Evolutionary conservation across 1,140 invertebrate species (phyloP), one percentile per base, ranked within the genome.

Genomic region (Drosophila quadrilineata): DNA sequence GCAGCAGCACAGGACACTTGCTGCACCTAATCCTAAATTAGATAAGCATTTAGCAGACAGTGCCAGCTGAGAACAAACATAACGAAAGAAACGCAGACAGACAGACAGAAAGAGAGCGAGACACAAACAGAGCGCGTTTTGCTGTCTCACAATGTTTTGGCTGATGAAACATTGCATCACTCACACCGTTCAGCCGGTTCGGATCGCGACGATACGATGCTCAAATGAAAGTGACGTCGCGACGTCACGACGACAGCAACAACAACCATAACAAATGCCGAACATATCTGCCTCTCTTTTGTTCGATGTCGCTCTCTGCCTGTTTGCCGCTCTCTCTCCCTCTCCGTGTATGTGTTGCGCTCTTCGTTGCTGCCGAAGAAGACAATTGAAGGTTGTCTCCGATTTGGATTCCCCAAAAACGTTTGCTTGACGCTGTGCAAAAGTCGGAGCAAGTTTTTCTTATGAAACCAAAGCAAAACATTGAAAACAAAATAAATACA

Each of bases 121-220:
- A 68, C 10, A 50, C 65, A 40, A 70, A 41, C 67, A 60, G 49
- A 70, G 63, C 58, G 26, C 8, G 5, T 2, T 22, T 41, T 19
- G 6, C 24, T 43, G 6, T 21, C 12, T 38, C 8, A 35, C 6
- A 19, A 21, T n/a, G n/a, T n/a, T n/a, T 31, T 67, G 58, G 66
- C 66, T 87, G 77, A 87, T 75, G 84, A 75, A 87, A 87, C 63
- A 87, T 87, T 87, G 84, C 84, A 84, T 87, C 84, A 87, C 75
- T 65, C 66, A 45, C 26, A 26, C 26, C 22, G 40, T 17, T 19
- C 19, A 49, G 38, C 26, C 35, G 21, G 26, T 52, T 50, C 38
- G 22, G 19, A 19, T 8, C 24, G 48, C 35, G 52, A 53, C 46
- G 50, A 43, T 52, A 21, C 35, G 14, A 17, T 31, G 16, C 38